Conservation (phyloP, 1,140 invertebrate species). For the Zaprionus nigranus region DNA sequence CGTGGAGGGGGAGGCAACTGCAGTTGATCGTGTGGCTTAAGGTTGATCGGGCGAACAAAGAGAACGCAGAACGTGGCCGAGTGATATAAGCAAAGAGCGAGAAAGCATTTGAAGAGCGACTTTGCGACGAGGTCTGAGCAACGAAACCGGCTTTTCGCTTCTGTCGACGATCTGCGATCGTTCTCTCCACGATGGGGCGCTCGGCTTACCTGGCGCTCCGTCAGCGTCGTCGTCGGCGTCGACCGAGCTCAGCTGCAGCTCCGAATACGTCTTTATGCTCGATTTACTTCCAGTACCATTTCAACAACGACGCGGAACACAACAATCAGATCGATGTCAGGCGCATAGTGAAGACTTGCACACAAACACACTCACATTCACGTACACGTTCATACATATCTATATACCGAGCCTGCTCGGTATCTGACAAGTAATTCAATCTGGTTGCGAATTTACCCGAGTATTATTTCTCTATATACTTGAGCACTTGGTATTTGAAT, state of each 20-base stretch:
- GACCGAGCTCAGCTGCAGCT: conserved; percentile 34
- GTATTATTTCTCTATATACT: conserved; percentile 31
- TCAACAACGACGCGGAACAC: conserved; percentile 64
- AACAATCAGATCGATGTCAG: conserved; percentile 53
- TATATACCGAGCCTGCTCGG: conserved; percentile 26
- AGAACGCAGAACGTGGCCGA: not conserved
- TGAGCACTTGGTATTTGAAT: conserved; percentile 13
- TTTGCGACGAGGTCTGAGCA: not conserved
- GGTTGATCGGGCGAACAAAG: not conserved
- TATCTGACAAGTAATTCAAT: conserved; percentile 29
- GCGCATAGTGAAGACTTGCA: not conserved
- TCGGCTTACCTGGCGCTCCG: conserved; percentile 59
- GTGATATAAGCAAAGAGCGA: not conserved
- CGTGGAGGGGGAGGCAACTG: not conserved
- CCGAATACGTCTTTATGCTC: conserved; percentile 67
- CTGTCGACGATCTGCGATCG: conserved; percentile 24
- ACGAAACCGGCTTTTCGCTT: conserved; percentile 64
- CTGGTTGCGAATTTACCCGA: conserved; percentile 22
- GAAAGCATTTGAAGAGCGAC: not conserved
- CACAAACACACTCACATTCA: conserved; percentile 1
- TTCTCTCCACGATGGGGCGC: conserved; percentile 48
- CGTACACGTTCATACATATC: not conserved
- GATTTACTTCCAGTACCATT: conserved; percentile 78
- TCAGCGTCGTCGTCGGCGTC: conserved; percentile 3
- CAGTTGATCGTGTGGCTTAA: not conserved